Evolutionary conservation across 2,888 invertebrate species (phyloP), one percentile per base, ranked within the genome.

Genomic region (Melipona beecheii): DNA sequence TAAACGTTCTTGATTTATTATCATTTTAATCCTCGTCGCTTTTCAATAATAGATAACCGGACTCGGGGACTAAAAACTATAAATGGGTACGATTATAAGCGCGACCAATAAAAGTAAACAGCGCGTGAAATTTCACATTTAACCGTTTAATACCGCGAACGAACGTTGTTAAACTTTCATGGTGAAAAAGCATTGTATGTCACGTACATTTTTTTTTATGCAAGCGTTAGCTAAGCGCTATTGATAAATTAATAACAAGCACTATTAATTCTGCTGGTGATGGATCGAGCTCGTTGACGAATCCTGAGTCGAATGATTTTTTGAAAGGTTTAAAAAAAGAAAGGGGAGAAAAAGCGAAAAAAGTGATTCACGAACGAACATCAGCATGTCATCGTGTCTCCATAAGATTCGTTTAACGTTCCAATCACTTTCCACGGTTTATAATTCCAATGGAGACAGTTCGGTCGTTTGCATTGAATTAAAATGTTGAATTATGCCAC

Each of bases 211-310:
- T 43, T 54, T 24, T 54, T 31, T 31, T 31, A 54, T 75, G 36
- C 65, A 21, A 52, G 17, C 36, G 64, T 31, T 43, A 43, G 6
- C 13, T 36, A 21, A 49, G 65, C 50, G 74, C 15, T 19, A 24
- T 65, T 54, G 74, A 75, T 75, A 75, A 75, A 54, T 75, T 75
- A 65, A 75, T 75, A 75, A 54, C 64, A 24, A 75, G 24, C 65
- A 54, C 52, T 65, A 65, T 75, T 75, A 75, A 75, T 75, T 43
- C 24, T 24, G 24, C 24, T 5, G 54, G n/a, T 43, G 74, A 65
- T 75, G 65, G 65, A 65, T 21, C 54, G 43, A 58, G 11, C 49
- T 52, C 36, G 54, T 36, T 31, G 43, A 24, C 36, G 65, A 24
- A 24, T 54, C 54, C 24, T 43, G 52, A 54, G 27, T 36, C 36